Percentiles rank a stretch among this genome's conserved stretches.
phyloP scores from a whole-genome alignment of 2,888 invertebrate species.

The Monopis laevigella region DNA sequence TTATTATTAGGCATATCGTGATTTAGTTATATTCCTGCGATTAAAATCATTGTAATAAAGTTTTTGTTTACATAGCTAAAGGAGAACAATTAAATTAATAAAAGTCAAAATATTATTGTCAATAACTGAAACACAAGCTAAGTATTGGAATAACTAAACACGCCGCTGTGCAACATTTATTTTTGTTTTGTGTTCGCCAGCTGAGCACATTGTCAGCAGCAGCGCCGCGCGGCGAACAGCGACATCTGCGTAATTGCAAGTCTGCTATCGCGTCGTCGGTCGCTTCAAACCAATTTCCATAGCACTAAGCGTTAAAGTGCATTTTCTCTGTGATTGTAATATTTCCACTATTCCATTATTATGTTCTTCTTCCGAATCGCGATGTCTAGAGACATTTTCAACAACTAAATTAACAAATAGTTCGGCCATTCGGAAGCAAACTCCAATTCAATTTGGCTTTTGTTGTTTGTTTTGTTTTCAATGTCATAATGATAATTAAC shows the following conservation, averaged over 20 bases:
- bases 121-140: too few relatives aligned
- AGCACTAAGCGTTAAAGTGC: constrained; percentile 52
- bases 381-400: neutral
- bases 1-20: too few relatives aligned
- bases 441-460: too few relatives aligned
- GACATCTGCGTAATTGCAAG: constrained; percentile 54
- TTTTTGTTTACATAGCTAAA: too few relatives aligned
- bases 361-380: constrained; percentile 20
- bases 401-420: constrained; percentile 1
- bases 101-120: too few relatives aligned
- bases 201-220: constrained; percentile 9
- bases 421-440: too few relatives aligned
- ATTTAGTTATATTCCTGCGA: too few relatives aligned
- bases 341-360: constrained; percentile 38
- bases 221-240: constrained; percentile 19
- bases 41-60: too few relatives aligned
- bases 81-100: too few relatives aligned
- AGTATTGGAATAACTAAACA: too few relatives aligned
- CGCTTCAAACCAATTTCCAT: constrained; percentile 51
- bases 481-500: too few relatives aligned
- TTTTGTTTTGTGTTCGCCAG: constrained; percentile 1
- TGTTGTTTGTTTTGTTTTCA: too few relatives aligned
- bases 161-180: neutral
- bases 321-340: constrained; percentile 49
- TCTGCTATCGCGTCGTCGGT: constrained; percentile 36